Conservation (phyloP, 1,140 invertebrate species). For the Bilobella aurantiaca region DNA sequence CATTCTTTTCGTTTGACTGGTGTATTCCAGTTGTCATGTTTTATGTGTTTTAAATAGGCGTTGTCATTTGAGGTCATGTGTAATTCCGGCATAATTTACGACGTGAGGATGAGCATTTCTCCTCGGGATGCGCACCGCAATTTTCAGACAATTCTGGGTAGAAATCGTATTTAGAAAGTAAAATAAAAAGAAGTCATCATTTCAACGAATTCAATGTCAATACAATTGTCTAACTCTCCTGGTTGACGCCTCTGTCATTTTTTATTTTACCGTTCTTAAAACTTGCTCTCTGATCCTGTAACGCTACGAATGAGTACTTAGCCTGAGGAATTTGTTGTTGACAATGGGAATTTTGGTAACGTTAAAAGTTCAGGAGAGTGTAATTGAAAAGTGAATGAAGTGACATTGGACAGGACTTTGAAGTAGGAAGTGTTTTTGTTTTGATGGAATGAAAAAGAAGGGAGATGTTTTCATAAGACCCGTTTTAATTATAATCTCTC, state of each 20-base stretch:
- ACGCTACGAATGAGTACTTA: too few relatives aligned
- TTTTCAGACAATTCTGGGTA: too few relatives aligned
- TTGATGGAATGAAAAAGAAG: background rate
- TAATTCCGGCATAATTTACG: background rate
- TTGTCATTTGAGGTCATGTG: slow-evolving; percentile 2
- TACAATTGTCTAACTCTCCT: too few relatives aligned
- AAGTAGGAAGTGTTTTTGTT: background rate
- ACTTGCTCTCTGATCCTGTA: background rate
- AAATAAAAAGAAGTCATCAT: too few relatives aligned
- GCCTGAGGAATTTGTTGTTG: background rate
- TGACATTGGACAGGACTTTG: slow-evolving; percentile 6
- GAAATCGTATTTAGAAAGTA: too few relatives aligned
- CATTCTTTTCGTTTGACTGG: background rate
- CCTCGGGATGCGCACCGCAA: background rate
- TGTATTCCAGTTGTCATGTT: background rate
- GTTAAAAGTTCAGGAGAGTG: too few relatives aligned
- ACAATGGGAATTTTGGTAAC: too few relatives aligned
- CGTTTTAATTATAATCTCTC: slow-evolving; percentile 5
- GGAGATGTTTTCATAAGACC: background rate
- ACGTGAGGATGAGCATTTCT: too few relatives aligned
- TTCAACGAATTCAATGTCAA: too few relatives aligned
- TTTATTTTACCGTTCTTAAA: background rate
- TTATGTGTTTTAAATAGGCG: too few relatives aligned
- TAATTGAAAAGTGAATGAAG: background rate
- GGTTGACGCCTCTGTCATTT: too few relatives aligned